phyloP scores from a whole-genome alignment of 2,888 invertebrate species.

The Hemicrepidius hirtus region DNA sequence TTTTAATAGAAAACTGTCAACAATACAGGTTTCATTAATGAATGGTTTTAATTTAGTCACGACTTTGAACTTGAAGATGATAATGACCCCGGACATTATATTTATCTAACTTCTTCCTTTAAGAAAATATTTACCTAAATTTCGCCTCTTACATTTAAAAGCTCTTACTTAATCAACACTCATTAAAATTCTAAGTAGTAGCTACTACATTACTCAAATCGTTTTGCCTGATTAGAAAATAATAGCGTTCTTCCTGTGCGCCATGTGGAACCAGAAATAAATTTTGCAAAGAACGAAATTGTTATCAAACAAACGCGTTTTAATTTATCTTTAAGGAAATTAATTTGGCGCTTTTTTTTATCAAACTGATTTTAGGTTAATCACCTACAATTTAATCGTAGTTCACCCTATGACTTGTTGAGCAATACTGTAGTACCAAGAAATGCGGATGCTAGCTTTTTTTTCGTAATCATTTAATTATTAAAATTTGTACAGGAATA shows the following conservation, averaged over 20 bases:
- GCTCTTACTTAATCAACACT: not conserved
- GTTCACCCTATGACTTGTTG: not conserved
- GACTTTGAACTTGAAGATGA: no score
- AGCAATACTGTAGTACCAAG: not conserved
- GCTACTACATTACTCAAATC: not conserved
- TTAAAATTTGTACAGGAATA: not conserved
- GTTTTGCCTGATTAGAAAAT: slow-evolving; percentile 16
- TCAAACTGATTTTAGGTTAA: not conserved
- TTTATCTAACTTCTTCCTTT: no score
- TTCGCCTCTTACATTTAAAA: not conserved
- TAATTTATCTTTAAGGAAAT: not conserved
- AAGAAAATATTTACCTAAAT: no score
- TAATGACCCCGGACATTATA: no score
- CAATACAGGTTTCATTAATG: no score
- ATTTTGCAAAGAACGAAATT: slow-evolving; percentile 2
- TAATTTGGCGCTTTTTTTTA: not conserved
- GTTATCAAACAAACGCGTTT: not conserved
- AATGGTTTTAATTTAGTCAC: no score
- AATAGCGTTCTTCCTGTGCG: slow-evolving; percentile 9
- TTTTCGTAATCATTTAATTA: not conserved
- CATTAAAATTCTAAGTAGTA: slow-evolving; percentile 3
- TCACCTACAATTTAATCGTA: not conserved
- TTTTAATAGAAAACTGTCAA: no score
- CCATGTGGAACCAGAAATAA: not conserved
- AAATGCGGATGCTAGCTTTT: not conserved